These are phyloP conservation scores for Lysandra coridon DNA, from an alignment of 2,888 invertebrate genomes.

Conservation along the genomic window DNA sequence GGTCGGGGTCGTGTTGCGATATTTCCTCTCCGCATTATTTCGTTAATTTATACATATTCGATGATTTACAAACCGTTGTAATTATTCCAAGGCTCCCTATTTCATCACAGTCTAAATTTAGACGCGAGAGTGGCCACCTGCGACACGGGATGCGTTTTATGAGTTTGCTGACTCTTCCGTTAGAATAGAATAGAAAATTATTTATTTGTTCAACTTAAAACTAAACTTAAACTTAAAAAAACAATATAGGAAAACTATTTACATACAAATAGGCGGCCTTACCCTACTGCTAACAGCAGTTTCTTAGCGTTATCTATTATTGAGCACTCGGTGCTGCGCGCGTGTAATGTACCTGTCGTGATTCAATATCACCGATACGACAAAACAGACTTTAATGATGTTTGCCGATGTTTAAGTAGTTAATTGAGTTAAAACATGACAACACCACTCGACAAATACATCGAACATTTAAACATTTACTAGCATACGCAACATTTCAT, in stretches of 20 bases:
- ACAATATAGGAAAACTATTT: too few species aligned
- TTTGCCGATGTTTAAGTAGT: neutral
- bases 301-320: too few species aligned
- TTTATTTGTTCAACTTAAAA: too few species aligned
- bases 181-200: too few species aligned
- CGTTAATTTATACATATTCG: conserved; percentile 25
- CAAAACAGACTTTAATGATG: neutral
- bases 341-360: neutral
- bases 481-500: neutral
- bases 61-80: conserved; percentile 12
- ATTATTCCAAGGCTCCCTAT: conserved; percentile 4
- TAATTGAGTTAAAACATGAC: neutral
- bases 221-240: too few species aligned
- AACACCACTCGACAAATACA: neutral
- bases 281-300: too few species aligned
- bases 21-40: conserved; percentile 2
- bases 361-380: too few species aligned
- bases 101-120: conserved; percentile 2
- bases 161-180: neutral
- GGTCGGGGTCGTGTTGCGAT: neutral
- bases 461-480: neutral
- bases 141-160: neutral
- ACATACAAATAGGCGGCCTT: too few species aligned
- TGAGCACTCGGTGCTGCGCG: too few species aligned
- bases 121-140: neutral